Evolutionary conservation across 2,113 vertebrate genomes (phyloP).

Genomic region (Triplophysa siluroides): DNA sequence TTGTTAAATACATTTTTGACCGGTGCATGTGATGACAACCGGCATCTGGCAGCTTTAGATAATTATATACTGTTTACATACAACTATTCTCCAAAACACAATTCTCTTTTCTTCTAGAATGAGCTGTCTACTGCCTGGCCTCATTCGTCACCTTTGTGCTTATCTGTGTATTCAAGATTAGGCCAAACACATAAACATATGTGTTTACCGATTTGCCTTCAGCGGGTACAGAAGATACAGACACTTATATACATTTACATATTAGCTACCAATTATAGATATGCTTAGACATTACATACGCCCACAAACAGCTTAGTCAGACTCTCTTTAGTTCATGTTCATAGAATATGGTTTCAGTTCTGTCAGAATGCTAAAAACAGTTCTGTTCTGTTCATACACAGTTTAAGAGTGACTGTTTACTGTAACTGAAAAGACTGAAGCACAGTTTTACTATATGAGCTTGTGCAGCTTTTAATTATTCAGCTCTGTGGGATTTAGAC

Average conservation of each 20-base stretch:
- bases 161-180: slow-evolving; percentile 4
- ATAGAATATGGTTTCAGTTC: too few species aligned
- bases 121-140: neutral
- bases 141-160: neutral
- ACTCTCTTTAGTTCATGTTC: neutral
- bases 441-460: neutral
- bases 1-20: neutral
- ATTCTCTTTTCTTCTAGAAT: slow-evolving; percentile 1
- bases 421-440: too few species aligned
- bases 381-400: too few species aligned
- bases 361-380: too few species aligned
- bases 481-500: slow-evolving; percentile 23
- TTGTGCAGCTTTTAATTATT: slow-evolving; percentile 18
- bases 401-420: too few species aligned
- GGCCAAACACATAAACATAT: neutral
- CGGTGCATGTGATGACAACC: slow-evolving; percentile 1
- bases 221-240: neutral
- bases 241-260: neutral
- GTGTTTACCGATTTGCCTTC: neutral
- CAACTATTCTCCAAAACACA: neutral
- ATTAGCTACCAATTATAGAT: slow-evolving; percentile 5
- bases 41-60: slow-evolving; percentile 28
- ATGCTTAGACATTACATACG: slow-evolving; percentile 6
- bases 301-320: neutral
- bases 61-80: slow-evolving; percentile 2